Conservation (phyloP, 2,113 vertebrate genomes). For the Tachysurus vachellii region DNA sequence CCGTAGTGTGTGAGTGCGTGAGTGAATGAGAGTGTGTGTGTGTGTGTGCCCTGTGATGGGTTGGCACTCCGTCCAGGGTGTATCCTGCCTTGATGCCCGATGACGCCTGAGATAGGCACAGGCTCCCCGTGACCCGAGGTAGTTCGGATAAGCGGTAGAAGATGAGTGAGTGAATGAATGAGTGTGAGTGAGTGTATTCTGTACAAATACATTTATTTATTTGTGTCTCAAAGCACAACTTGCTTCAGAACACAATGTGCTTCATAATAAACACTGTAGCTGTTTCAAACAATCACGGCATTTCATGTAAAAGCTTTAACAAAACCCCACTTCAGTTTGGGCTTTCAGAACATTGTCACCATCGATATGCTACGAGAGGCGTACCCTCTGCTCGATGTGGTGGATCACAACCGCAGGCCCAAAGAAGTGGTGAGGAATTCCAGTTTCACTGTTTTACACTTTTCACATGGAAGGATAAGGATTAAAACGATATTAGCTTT, state of each 20-base stretch:
- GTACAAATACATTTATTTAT: not conserved
- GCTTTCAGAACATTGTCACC: slow-evolving; percentile 86
- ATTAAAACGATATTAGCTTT: not conserved
- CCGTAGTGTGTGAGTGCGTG: too few relatives aligned
- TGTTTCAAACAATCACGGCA: not conserved
- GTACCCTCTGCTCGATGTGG: slow-evolving; percentile 88
- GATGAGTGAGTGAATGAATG: too few relatives aligned
- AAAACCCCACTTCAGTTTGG: slow-evolving; percentile 73
- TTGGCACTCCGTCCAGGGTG: too few relatives aligned
- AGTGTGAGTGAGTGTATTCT: too few relatives aligned
- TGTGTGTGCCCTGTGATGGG: too few relatives aligned
- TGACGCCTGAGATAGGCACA: too few relatives aligned
- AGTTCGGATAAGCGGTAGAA: too few relatives aligned
- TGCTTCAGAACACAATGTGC: not conserved
- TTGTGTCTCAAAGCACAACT: not conserved
- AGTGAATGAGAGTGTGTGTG: too few relatives aligned
- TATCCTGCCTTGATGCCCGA: too few relatives aligned
- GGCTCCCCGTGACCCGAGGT: too few relatives aligned
- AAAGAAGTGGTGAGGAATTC: slow-evolving; percentile 76
- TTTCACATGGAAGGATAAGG: not conserved
- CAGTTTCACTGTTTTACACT: not conserved
- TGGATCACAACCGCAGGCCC: slow-evolving; percentile 87
- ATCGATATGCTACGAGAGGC: slow-evolving; percentile 85
- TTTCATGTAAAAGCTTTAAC: slow-evolving; percentile 59
- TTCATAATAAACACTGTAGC: not conserved